Conservation (phyloP, 2,797 vertebrate species). For the Rhadinocentrus ornatus region DNA sequence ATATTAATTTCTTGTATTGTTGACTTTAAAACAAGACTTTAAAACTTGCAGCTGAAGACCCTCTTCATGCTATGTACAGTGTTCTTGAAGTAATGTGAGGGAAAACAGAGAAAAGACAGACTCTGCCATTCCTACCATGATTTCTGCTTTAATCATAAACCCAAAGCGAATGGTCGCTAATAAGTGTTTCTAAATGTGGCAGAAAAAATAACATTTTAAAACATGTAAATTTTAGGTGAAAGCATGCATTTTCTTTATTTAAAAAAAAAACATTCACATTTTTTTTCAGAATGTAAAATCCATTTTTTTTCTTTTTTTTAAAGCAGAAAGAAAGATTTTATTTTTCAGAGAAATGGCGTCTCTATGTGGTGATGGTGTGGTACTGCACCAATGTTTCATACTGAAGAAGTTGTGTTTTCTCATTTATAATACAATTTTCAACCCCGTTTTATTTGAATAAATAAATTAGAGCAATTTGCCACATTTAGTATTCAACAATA, state of each 20-base stretch:
- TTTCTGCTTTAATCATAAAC: not conserved
- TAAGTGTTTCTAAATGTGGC: not conserved
- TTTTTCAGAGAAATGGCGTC: conserved; percentile 30
- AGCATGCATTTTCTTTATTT: not conserved
- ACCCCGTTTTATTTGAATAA: no score
- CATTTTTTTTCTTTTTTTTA: not conserved
- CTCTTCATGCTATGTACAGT: conserved; percentile 85
- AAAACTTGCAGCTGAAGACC: conserved; percentile 76
- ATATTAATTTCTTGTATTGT: conserved; percentile 81
- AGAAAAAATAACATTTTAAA: no score
- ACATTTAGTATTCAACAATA: no score
- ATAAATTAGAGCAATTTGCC: no score
- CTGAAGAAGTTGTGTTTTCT: not conserved
- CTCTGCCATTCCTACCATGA: not conserved
- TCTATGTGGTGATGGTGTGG: not conserved
- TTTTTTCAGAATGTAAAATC: no score
- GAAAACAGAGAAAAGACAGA: conserved; percentile 1
- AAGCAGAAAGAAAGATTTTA: not conserved
- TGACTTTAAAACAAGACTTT: conserved; percentile 81
- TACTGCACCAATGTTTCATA: not conserved
- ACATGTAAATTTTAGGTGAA: not conserved
- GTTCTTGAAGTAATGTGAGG: conserved; percentile 65
- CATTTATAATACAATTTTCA: not conserved
- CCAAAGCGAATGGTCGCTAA: not conserved
- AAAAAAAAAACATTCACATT: no score